A percentile compares a stretch with the other conserved stretches of the same genome.
Evolutionary conservation across 2,888 invertebrate species (phyloP).

Genomic region (Campoplex nolae): DNA sequence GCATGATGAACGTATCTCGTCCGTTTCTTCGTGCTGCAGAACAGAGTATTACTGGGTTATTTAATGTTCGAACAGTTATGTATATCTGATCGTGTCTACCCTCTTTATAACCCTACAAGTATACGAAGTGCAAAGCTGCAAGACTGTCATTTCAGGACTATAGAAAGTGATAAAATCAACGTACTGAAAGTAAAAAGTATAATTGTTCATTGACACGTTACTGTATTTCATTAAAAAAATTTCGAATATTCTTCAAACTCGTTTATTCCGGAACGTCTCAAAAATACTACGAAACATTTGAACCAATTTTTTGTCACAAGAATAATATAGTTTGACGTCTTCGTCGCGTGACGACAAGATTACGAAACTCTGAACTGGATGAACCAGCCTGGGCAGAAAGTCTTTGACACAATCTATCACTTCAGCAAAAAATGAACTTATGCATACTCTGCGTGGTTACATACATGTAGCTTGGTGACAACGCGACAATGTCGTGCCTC

Average conservation of each 20-base stretch:
- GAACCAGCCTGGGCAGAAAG: constrained; percentile 28
- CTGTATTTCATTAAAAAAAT: no score
- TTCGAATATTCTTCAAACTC: no score
- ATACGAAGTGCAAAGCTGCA: constrained; percentile 7
- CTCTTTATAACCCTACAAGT: background rate
- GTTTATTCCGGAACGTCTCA: background rate
- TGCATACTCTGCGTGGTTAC: constrained; percentile 9
- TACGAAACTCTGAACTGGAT: constrained; percentile 22
- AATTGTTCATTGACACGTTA: no score
- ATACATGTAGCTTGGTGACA: constrained; percentile 38
- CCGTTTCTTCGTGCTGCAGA: constrained; percentile 70
- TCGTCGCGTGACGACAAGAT: constrained; percentile 9
- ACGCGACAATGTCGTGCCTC: constrained; percentile 68
- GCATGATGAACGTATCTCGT: constrained; percentile 79
- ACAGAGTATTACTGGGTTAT: constrained; percentile 21
- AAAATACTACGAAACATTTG: background rate
- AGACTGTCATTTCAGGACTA: no score
- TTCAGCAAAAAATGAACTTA: constrained; percentile 33
- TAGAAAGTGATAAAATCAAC: no score
- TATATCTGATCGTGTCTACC: constrained; percentile 1
- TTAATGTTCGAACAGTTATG: constrained; percentile 50
- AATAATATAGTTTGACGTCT: background rate
- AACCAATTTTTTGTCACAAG: background rate
- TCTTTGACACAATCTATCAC: constrained; percentile 57
- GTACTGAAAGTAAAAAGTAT: no score